Percentiles rank a stretch among this genome's conserved stretches.
phyloP scores from a whole-genome alignment of 1,140 invertebrate genomes.

The Formica selysi region DNA sequence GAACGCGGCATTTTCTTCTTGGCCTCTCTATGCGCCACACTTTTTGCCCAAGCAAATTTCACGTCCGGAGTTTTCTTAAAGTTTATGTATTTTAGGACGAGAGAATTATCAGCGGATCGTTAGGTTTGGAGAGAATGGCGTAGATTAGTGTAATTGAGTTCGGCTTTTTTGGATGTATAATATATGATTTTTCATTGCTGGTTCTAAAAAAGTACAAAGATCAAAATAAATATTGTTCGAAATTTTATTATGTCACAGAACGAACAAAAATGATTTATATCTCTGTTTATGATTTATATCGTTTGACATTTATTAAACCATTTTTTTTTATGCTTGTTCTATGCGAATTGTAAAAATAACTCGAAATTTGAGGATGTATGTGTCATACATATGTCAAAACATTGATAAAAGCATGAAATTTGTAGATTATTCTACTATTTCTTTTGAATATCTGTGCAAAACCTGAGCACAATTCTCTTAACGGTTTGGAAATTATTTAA shows the following conservation, averaged over 20 bases:
- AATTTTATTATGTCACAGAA: background rate
- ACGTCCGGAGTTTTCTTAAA: slow-evolving; percentile 23
- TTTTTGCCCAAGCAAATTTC: slow-evolving; percentile 49
- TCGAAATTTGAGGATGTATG: background rate
- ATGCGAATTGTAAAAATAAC: background rate
- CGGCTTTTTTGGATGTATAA: too few relatives aligned
- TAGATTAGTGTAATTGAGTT: background rate
- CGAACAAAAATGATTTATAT: background rate
- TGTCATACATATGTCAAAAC: too few relatives aligned
- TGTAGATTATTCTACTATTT: too few relatives aligned
- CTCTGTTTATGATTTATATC: background rate
- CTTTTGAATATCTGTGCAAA: too few relatives aligned
- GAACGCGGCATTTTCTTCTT: slow-evolving; percentile 7
- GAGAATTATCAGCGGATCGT: slow-evolving; percentile 33
- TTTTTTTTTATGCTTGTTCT: background rate
- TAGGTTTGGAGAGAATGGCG: background rate
- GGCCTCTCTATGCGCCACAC: slow-evolving; percentile 6
- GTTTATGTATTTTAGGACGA: background rate
- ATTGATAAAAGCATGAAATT: too few relatives aligned
- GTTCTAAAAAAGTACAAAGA: too few relatives aligned
- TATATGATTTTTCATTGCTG: too few relatives aligned
- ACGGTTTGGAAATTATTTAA: too few relatives aligned
- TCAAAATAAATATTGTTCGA: background rate
- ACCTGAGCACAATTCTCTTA: too few relatives aligned
- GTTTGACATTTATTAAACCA: background rate